Evolutionary conservation across 2,888 invertebrate species (phyloP).

Genomic region (Prosapia bicincta): DNA sequence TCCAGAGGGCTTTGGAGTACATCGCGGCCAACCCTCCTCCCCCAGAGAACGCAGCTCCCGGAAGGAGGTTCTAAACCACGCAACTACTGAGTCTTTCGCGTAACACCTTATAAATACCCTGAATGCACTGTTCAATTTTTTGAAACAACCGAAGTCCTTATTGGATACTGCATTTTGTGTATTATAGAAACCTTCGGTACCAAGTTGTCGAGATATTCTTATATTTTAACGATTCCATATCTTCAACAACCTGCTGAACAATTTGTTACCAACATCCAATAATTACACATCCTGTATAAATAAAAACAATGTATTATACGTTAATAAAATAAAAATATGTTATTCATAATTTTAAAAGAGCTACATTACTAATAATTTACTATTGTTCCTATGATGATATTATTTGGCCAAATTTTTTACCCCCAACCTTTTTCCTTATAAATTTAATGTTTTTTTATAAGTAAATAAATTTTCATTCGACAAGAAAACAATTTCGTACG

Average conservation of each 20-base stretch:
- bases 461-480: too few species aligned
- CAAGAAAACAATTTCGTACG: too few species aligned
- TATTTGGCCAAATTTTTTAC: too few species aligned
- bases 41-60: constrained; percentile 28
- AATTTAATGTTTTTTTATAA: too few species aligned
- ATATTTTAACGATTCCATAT: not conserved
- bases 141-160: not conserved
- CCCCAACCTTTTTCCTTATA: too few species aligned
- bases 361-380: too few species aligned
- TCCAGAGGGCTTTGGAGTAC: constrained; percentile 43
- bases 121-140: not conserved
- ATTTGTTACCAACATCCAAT: not conserved
- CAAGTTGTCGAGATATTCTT: not conserved
- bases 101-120: not conserved
- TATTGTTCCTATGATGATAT: too few species aligned
- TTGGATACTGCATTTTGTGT: not conserved
- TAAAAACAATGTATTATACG: not conserved
- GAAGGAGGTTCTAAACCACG: constrained; percentile 6
- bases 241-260: not conserved
- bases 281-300: not conserved
- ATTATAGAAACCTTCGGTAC: too few species aligned
- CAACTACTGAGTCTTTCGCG: not conserved
- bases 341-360: not conserved
- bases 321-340: not conserved
- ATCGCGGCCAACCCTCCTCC: constrained; percentile 41